Base-by-base conservation (phyloP, 2,888 invertebrate species). In the Pyralis farinalis region DNA sequence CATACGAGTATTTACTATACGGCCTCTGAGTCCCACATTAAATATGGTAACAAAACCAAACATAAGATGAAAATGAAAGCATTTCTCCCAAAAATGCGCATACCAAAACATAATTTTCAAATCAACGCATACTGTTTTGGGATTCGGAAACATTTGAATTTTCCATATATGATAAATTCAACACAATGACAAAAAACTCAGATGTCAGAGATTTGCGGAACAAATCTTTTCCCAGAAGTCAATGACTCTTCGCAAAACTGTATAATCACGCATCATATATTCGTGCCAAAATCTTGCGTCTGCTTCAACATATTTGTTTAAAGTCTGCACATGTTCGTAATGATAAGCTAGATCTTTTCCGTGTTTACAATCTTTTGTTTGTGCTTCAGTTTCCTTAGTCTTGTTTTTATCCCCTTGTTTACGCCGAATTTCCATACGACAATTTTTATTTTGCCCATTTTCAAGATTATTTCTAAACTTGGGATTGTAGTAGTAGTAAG, bases 201-300 rank as follows among this genome's bases (percentile, higher is more conserved):
- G 16, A 12, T 12, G 11, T 11, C 3, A 10, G 16, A 16, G 4
- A 16, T 9, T 29, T 21, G 21, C 36, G 28, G 33, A 37, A 28
- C 34, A 21, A 10, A 34, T 20, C 12, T 25, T 38, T 32, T 27
- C 32, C 16, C 43, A 47, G 53, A 63, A 77, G 82, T 84, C 85
- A 80, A 69, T 83, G 84, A 84, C 84, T 72, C 62, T 59, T 49
- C 53, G 47, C 49, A 71, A 77, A 70, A 70, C 51, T 79, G 80
- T 82, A 81, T 76, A 79, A 71, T 81, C 81, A 83, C 69, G 63
- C 51, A 51, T 52, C 40, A 27, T 45, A 45, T 58, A 36, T 55
- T 47, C 58, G 69, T 78, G 83, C 84, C 83, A 83, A 83, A 77
- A 74, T 41, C 55, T 49, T 50, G 53, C 40, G 46, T 46, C 52